Conservation (phyloP, 2,888 invertebrate species). For the Chymomyza caudatula region DNA sequence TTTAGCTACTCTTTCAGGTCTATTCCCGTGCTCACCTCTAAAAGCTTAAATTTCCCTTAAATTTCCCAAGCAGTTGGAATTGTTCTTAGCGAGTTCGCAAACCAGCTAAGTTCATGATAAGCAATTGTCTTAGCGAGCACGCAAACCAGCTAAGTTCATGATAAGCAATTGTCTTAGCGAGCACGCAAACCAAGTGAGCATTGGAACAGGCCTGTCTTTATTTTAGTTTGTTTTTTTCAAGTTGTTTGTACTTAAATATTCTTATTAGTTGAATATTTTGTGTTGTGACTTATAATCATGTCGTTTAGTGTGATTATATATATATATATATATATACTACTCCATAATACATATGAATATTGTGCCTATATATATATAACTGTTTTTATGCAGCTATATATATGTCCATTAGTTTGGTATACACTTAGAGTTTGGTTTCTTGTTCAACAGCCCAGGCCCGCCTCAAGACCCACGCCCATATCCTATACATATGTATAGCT, state of each 20-base stretch:
- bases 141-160: not conserved
- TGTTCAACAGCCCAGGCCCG: not conserved
- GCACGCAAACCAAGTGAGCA: not conserved
- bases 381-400: not conserved
- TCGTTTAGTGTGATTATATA: slow-evolving; percentile 9
- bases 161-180: slow-evolving; percentile 8
- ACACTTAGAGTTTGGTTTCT: not conserved
- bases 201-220: too few relatives aligned
- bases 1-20: too few relatives aligned
- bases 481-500: not conserved
- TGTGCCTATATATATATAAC: slow-evolving; percentile 2
- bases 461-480: not conserved
- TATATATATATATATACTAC: slow-evolving; percentile 1
- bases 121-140: too few relatives aligned
- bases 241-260: not conserved
- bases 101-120: not conserved
- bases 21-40: too few relatives aligned
- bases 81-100: not conserved
- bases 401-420: not conserved
- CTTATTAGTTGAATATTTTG: slow-evolving; percentile 5
- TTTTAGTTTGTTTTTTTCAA: slow-evolving; percentile 2
- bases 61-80: too few relatives aligned
- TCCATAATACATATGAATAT: not conserved
- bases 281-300: slow-evolving; percentile 12
- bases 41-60: not conserved